These are phyloP conservation scores for Melieria crassipennis DNA, from an alignment of 2,888 invertebrate genomes.

Conservation along the genomic window DNA sequence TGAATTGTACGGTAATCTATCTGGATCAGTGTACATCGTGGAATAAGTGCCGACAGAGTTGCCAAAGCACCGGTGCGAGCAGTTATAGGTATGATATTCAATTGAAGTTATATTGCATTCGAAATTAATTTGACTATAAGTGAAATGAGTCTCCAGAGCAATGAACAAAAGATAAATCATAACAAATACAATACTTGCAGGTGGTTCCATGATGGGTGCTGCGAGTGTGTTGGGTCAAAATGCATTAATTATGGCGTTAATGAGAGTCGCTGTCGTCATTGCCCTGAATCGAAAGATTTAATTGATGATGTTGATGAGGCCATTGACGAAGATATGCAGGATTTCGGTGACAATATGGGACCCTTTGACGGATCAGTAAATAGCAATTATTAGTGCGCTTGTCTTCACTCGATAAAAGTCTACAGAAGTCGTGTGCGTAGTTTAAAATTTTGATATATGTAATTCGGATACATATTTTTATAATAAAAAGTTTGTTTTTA, in stretches of 20 bases:
- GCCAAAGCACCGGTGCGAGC: constrained; percentile 67
- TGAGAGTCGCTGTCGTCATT: constrained; percentile 79
- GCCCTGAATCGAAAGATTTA: constrained; percentile 74
- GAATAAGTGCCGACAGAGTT: constrained; percentile 85
- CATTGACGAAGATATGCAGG: constrained; percentile 63
- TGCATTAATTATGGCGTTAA: constrained; percentile 91
- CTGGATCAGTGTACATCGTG: constrained; percentile 89
- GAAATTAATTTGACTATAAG: too few relatives aligned
- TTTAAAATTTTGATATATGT: too few relatives aligned
- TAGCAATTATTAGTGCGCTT: constrained; percentile 51
- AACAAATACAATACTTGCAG: constrained; percentile 40
- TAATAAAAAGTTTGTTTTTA: background rate
- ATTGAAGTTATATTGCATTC: background rate
- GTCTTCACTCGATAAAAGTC: too few relatives aligned
- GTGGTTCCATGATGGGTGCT: constrained; percentile 96
- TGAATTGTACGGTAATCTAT: constrained; percentile 93
- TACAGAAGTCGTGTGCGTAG: too few relatives aligned
- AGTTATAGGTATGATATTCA: constrained; percentile 57
- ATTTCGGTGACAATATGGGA: constrained; percentile 73
- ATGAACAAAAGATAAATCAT: too few relatives aligned
- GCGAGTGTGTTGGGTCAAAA: constrained; percentile 89
- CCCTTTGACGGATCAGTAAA: constrained; percentile 63
- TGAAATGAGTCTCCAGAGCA: too few relatives aligned
- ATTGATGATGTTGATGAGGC: constrained; percentile 63
- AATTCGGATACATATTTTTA: too few relatives aligned